Base-by-base conservation (phyloP, 2,888 invertebrate genomes). In the Chorisops tibialis region DNA sequence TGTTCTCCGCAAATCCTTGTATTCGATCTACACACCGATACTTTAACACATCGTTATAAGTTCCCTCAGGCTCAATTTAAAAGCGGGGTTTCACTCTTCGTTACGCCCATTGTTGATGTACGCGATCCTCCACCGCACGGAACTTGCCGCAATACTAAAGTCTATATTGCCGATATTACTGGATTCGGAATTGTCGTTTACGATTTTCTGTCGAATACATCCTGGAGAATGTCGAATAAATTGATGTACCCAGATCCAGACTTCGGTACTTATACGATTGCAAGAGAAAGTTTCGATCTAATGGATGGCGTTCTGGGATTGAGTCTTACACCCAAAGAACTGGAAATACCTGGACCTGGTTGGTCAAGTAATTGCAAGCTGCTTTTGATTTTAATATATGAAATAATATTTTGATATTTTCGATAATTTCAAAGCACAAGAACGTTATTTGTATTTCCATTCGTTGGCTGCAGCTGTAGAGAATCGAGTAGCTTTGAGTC, bases 1-100 rank as follows among this genome's bases (percentile, higher is more conserved):
- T 93, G 93, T 69, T 82, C 82, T 0, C 88, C 92, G 0, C 88
- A 92, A 73, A 74, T 93, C 2, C 76, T 90, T 1, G 85, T 87
- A 1, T 89, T 91, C 70, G 86, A 89, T 71, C 74, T 91, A 58
- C 71, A 72, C 21, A 85, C 81, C 0, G 84, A 89, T 70, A 83
- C 82, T 1, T 72, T 79, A 43, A 69, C 84, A 4, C 72, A 73
- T 58, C 74, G 75, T n/a, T 77, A 75, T 52, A 71, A 71, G 41
- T 67, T 78, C 63, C 75, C 76, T 0, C 30, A 58, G 14, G 64
- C 64, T 1, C 48, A 72, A 22, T 76, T 67, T 45, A 74, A 70
- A 45, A 51, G 68, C 1, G 72, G 70, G 2, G 68, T 70, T 0
- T 76, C 78, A 30, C 70, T 78, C 4, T 74, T 79, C 51, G 73